Base-by-base conservation (phyloP, 2,797 vertebrate species). In the Neosilurus hyrtlii region DNA sequence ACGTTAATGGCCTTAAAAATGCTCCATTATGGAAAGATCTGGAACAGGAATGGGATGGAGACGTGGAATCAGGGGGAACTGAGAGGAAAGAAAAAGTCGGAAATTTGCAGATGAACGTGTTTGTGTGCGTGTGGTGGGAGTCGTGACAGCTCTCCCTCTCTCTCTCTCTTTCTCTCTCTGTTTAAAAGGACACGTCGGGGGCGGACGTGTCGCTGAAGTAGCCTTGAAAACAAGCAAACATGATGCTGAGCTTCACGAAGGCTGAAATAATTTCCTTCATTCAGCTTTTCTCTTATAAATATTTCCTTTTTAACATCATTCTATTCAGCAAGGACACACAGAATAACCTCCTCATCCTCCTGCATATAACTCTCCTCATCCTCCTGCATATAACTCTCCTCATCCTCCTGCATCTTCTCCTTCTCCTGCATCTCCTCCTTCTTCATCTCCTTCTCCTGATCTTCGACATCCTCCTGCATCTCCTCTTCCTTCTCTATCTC, bases 201-300 rank as follows among this genome's bases (percentile, higher is more conserved):
- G 85, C 75, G 70, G 82, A 82, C 56, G 70, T 56, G 51, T 83
- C 74, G 65, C 80, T 56, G 43, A 80, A 85, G 75, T 83, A 80
- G 83, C 87, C 87, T 86, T 88, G 87, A 86, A 81, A 52, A 80
- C 79, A 81, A 43, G 81, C 79, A 83, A 79, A n/a, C 52, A 37
- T 73, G 67, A 81, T 22, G 71, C 76, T 59, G 83, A 62, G 49
- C 61, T 9, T 74, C 61, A 22, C 9, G 7, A 52, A 73, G 4
- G 71, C 51, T 35, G 51, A 59, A 74, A 80, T 67, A 26, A 75
- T 61, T 80, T 80, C 30, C 61, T 18, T 56, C 51, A 56, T 54
- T 54, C 14, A 52, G 49, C 56, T 83, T 24, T 35, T 14, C 16
- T 56, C 49, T 51, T 35, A 75, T 74, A 74, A 54, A 71, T 59